A percentile compares a stretch with the other conserved stretches of the same genome.
phyloP scores from a whole-genome alignment of 2,797 vertebrate genomes.

The Hydrophis major region DNA sequence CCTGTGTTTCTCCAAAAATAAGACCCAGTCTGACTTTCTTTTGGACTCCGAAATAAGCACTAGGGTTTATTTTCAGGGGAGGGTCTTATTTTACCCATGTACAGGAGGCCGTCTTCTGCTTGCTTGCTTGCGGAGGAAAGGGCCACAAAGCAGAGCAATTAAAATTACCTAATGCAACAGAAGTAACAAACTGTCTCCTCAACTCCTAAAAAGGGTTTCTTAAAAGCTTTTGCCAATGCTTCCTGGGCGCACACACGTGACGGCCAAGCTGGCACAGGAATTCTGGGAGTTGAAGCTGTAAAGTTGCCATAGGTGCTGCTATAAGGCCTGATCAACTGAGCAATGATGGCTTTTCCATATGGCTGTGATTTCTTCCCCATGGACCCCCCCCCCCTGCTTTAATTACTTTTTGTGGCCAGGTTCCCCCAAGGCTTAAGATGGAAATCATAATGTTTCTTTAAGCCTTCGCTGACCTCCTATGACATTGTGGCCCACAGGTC shows the following conservation, averaged over 20 bases:
- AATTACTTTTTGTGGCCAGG: not conserved
- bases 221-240: not conserved
- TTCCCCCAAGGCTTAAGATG: not conserved
- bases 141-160: no score
- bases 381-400: no score
- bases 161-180: not conserved
- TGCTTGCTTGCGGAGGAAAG: no score
- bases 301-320: not conserved
- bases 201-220: not conserved
- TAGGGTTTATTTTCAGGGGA: no score
- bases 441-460: not conserved
- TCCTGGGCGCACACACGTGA: not conserved
- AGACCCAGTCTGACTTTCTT: no score
- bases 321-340: not conserved
- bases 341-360: not conserved
- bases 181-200: not conserved
- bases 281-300: not conserved
- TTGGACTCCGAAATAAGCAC: no score
- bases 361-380: no score
- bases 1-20: no score
- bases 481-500: rapidly evolving
- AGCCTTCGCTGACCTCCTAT: no score
- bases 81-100: no score
- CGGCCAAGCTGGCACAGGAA: not conserved
- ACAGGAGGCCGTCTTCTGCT: no score